phyloP scores from a whole-genome alignment of 2,797 vertebrate genomes.

The Pseudochirops cupreus region DNA sequence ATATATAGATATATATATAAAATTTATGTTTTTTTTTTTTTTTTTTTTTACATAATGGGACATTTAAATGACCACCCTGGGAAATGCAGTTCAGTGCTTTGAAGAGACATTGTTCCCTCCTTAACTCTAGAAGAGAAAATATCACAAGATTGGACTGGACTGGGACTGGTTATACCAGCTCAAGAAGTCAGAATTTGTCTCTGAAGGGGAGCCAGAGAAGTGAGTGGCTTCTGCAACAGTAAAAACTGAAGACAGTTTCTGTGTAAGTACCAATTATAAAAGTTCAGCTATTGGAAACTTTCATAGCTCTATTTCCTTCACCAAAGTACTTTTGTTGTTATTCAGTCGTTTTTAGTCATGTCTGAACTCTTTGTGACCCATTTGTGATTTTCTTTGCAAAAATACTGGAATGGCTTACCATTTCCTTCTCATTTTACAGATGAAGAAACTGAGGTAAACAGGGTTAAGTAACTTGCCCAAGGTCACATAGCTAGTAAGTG shows the following conservation, averaged over 20 bases:
- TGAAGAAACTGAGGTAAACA: too few species aligned
- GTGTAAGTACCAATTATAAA: background rate
- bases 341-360: too few species aligned
- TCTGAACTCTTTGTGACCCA: background rate
- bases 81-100: background rate
- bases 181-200: background rate
- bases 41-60: background rate
- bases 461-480: too few species aligned
- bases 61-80: background rate
- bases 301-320: too few species aligned
- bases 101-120: too few species aligned
- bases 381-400: background rate
- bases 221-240: background rate
- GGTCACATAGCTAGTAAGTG: background rate
- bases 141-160: background rate
- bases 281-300: background rate
- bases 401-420: background rate
- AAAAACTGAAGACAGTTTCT: background rate
- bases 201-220: background rate
- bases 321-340: background rate
- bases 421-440: too few species aligned
- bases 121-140: background rate
- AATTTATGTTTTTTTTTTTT: too few species aligned
- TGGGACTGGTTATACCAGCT: background rate
- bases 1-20: too few species aligned